Percentiles rank a stretch among this genome's conserved stretches.
These are phyloP conservation scores for Ophion obscuratus DNA, from an alignment of 2,888 invertebrate species.

Conservation along the genomic window DNA sequence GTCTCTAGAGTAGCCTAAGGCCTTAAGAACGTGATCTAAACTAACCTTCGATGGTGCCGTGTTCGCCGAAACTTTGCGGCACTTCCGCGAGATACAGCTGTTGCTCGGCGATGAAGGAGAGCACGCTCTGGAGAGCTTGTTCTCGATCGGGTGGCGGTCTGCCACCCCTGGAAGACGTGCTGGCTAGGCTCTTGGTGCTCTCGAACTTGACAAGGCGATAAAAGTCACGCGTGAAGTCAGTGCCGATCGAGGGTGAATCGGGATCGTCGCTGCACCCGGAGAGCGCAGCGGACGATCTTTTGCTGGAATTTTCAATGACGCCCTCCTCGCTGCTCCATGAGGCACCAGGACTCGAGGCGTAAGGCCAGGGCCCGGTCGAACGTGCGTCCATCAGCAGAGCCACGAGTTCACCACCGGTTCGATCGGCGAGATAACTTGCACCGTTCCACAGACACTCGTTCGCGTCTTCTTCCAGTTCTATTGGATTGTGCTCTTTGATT, in stretches of 20 bases:
- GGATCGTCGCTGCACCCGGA: conserved; percentile 88
- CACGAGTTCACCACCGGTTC: conserved; percentile 88
- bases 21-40: background rate
- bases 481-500: conserved; percentile 89
- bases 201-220: conserved; percentile 92
- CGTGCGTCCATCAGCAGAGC: conserved; percentile 85
- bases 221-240: conserved; percentile 92
- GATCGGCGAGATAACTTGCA: conserved; percentile 89
- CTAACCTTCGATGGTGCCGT: conserved; percentile 71
- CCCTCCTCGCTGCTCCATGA: conserved; percentile 85
- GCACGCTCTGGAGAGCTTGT: conserved; percentile 89
- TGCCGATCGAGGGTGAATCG: conserved; percentile 88
- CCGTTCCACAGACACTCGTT: conserved; percentile 91
- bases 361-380: conserved; percentile 88
- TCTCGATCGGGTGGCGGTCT: conserved; percentile 87
- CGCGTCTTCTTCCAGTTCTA: conserved; percentile 90
- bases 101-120: conserved; percentile 91
- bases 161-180: conserved; percentile 89
- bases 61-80: conserved; percentile 74
- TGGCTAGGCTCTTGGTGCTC: conserved; percentile 91
- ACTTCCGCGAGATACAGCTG: conserved; percentile 86
- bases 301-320: conserved; percentile 86
- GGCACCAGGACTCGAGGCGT: conserved; percentile 85
- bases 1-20: no score
- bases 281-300: conserved; percentile 89